Percentiles rank a stretch among this genome's conserved stretches.
Conservation (phyloP, 2,888 invertebrate species). For the Scrobipalpa atriplicella region DNA sequence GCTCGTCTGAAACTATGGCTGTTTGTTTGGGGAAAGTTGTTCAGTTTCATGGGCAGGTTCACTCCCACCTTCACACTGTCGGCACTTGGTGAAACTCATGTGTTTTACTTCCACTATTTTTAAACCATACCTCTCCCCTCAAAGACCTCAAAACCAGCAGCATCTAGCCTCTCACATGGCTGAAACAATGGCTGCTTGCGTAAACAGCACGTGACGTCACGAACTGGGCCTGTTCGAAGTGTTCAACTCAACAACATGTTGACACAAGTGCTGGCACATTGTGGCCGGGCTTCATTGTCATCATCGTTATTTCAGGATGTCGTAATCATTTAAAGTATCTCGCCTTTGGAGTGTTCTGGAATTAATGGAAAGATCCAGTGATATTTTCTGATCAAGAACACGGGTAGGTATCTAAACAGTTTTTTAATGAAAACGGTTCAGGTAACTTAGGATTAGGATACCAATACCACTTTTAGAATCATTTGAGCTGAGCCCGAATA, state of each 20-base stretch:
- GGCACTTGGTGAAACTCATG: too few species aligned
- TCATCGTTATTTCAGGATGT: constrained; percentile 16
- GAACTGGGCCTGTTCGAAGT: constrained; percentile 30
- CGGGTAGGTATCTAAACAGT: neutral
- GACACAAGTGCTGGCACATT: constrained; percentile 72
- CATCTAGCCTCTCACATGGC: constrained; percentile 39
- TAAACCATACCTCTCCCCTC: too few species aligned
- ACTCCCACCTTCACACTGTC: too few species aligned
- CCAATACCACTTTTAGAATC: too few species aligned
- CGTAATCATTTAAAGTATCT: neutral
- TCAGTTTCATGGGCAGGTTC: too few species aligned
- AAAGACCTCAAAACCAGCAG: neutral
- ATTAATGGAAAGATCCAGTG: neutral
- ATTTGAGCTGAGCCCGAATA: too few species aligned
- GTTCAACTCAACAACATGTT: constrained; percentile 74
- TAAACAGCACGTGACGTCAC: constrained; percentile 46
- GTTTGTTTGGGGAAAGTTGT: too few species aligned
- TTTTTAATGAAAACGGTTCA: neutral
- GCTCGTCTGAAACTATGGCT: constrained; percentile 52
- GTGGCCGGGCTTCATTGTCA: constrained; percentile 38
- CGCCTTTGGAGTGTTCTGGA: neutral
- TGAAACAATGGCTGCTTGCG: constrained; percentile 59
- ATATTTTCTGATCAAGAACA: neutral
- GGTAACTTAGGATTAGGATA: neutral
- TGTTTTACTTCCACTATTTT: too few species aligned